Base-by-base conservation (phyloP, 2,888 invertebrate species). In the Taphrorychus bicolor region DNA sequence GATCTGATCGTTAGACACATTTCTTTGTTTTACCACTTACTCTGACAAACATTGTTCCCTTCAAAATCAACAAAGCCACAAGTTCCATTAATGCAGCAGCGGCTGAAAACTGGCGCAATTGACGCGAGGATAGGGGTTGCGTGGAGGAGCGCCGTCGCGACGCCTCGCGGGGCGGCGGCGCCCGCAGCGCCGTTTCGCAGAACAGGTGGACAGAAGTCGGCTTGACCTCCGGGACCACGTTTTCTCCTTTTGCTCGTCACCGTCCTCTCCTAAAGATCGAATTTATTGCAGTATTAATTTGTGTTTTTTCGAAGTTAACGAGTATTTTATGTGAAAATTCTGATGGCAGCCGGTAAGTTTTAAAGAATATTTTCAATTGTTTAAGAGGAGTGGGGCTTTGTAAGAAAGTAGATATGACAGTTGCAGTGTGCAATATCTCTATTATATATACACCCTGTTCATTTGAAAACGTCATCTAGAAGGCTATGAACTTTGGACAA, bases 121-220 rank as follows among this genome's bases (percentile, higher is more conserved):
- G 48, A 57, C 56, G 45, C 41, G 19, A 16, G 42, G 32, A 11
- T 32, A 32, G 32, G 32, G 11, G 32, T 32, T 3, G 32, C 11
- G 7, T 11, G 7, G 32, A 32, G 32, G 32, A 54, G 57, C 60
- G 69, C 40, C 69, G 69, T 60, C 69, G 69, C 69, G 69, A 64
- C 69, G 69, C 69, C 69, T 61, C 40, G 48, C 53, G 57, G 57
- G 69, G 69, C 58, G 58, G 68, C 65, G 69, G 69, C 69, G 69
- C 64, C 69, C 64, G 48, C 69, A 59, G 69, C 69, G 65, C 69
- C 59, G 58, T 60, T 56, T 54, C 62, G 62, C 49, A 69, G 65
- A 69, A 69, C 69, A 69, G 69, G 69, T 69, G 69, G 69, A 69
- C 65, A 65, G 65, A 65, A 45, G 41, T 63, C 40, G 16, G 45